A percentile compares a stretch with the other conserved stretches of the same genome.
These are phyloP conservation scores for Drosophila leonis DNA, from an alignment of 2,888 invertebrate species.

Conservation along the genomic window DNA sequence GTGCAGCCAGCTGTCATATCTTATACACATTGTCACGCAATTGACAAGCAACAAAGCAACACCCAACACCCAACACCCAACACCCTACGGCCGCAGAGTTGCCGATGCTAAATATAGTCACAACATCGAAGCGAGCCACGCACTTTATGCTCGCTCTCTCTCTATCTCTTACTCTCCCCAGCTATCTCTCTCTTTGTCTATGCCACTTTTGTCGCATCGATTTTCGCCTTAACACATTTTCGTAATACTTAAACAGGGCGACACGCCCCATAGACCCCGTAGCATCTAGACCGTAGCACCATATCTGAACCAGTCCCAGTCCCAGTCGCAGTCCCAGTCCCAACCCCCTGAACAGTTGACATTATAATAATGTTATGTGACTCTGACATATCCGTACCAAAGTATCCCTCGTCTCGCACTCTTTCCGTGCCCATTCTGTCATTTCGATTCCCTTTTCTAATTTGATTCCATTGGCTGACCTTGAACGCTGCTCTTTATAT, in stretches of 20 bases:
- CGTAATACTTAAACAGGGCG: conserved; percentile 36
- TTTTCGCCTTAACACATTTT: conserved; percentile 58
- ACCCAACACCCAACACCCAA: conserved; percentile 9
- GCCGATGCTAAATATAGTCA: conserved; percentile 55
- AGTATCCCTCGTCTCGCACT: conserved; percentile 6
- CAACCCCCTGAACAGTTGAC: conserved; percentile 5
- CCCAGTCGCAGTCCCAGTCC: neutral
- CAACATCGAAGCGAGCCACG: conserved; percentile 63
- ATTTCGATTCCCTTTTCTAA: conserved; percentile 5
- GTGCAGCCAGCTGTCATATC: conserved; percentile 64
- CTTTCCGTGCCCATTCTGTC: conserved; percentile 1
- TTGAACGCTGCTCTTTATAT: conserved; percentile 58
- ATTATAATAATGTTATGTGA: conserved; percentile 61
- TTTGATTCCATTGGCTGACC: conserved; percentile 45
- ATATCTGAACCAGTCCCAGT: neutral
- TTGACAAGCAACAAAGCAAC: conserved; percentile 20
- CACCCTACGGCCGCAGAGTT: neutral
- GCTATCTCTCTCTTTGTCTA: conserved; percentile 1
- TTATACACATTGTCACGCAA: conserved; percentile 67
- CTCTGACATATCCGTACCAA: conserved; percentile 32
- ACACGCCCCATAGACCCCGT: conserved; percentile 33
- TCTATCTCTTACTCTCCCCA: neutral
- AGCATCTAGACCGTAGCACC: conserved; percentile 20
- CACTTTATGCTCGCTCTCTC: conserved; percentile 26
- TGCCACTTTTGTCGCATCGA: conserved; percentile 46